Base-by-base conservation (phyloP, 1,140 invertebrate species). In the Schlechtendalia chinensis region DNA sequence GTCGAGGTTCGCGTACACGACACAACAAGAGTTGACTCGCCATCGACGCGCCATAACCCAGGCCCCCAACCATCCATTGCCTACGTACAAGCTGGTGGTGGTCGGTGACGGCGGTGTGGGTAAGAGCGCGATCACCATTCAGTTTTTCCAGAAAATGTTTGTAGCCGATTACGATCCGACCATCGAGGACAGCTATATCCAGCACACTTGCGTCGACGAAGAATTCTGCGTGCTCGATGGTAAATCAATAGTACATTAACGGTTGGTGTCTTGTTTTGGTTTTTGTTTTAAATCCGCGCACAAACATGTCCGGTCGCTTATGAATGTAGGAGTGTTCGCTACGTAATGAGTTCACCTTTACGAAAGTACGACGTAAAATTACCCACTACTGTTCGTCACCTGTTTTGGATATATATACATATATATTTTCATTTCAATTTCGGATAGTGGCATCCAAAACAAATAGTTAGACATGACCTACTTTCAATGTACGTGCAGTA, bases 211-310 rank as follows among this genome's bases (percentile, higher is more conserved):
- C 86, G 92, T 97, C 22, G 96, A 97, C 86, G 94, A 94, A 19
- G 90, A 94, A 83, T 94, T 93, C 91, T 96, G 95, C 85, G 92
- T 96, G 82, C 86, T 97, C 65, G 95, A 97, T 89, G 95, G 95
- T 96, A 87, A 81, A n/a, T 8, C 32, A 8, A 39, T 8, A 39
- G 32, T 39, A 39, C 32, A 8, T 4, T 39, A 3, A 8, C 8
- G 3, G 32, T 39, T 8, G 32, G 32, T 39, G 3, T 39, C 32
- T 8, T 8, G 32, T 39, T 8, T 39, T n/a, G n/a, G 32, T 39
- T 39, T 39, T 39, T 39, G n/a, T n/a, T 8, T 8, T 8, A 39
- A 39, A 39, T 8, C 3, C 32, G 32, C 32, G 32, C 32, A 8
- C 32, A 8, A n/a, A n/a, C n/a, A n/a, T n/a, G n/a, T n/a, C n/a